A percentile compares a stretch with the other conserved stretches of the same genome.
Conservation (phyloP, 2,797 vertebrate genomes). For the Tenualosa thibaudeaui region DNA sequence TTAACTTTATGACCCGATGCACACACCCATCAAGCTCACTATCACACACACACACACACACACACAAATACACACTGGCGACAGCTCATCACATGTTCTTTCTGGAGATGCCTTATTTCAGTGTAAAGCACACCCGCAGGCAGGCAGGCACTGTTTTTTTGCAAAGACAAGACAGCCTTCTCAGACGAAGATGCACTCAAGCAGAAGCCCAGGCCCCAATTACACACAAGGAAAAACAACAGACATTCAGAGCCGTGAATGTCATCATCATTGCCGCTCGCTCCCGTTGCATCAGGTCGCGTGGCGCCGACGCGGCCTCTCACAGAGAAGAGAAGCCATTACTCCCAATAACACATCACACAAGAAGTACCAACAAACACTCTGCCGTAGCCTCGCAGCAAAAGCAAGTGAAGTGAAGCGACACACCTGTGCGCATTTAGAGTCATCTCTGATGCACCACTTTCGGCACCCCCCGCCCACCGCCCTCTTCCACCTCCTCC, state of each 20-base stretch:
- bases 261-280: background rate
- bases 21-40: background rate
- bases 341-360: background rate
- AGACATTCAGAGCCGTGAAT: background rate
- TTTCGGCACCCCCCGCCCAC: too few relatives aligned
- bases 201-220: background rate
- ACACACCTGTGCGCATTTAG: background rate
- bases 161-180: background rate
- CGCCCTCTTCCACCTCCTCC: too few relatives aligned
- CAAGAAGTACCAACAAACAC: background rate
- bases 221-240: background rate
- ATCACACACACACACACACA: background rate
- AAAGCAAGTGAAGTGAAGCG: too few relatives aligned
- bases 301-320: background rate
- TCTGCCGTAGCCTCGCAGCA: background rate
- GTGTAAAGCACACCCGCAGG: background rate
- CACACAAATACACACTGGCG: background rate
- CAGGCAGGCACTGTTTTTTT: background rate
- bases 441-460: background rate
- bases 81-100: background rate
- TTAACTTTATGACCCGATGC: conserved; percentile 25
- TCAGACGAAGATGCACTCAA: background rate
- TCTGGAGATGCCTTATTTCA: conserved; percentile 3
- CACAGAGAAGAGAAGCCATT: background rate
- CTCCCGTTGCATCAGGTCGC: too few relatives aligned